A percentile compares a stretch with the other conserved stretches of the same genome.
phyloP scores from a whole-genome alignment of 1,140 invertebrate genomes.

The Thalassaphorura encarpata region DNA sequence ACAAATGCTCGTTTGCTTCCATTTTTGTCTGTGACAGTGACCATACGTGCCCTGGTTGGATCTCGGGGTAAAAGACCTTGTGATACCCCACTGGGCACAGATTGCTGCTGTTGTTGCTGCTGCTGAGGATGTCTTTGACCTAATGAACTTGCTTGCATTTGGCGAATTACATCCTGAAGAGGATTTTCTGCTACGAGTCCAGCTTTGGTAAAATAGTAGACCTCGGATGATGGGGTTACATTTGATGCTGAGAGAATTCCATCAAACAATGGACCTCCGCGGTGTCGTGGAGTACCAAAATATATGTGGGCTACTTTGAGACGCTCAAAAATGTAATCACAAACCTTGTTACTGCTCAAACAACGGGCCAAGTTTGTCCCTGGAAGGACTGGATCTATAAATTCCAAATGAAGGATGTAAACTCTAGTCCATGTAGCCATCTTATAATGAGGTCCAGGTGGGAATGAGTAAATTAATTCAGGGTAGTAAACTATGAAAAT shows the following conservation, averaged over 20 bases:
- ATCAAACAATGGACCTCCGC: slow-evolving; percentile 34
- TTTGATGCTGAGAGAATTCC: slow-evolving; percentile 16
- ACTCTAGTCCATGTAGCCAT: no score
- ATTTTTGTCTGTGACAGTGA: slow-evolving; percentile 1
- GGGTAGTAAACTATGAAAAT: slow-evolving; percentile 3
- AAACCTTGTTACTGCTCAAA: slow-evolving; percentile 39
- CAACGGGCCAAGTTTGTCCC: slow-evolving; percentile 42
- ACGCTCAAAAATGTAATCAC: slow-evolving; percentile 42
- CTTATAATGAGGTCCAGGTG: no score
- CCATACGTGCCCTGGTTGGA: not conserved
- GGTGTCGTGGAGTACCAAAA: slow-evolving; percentile 40
- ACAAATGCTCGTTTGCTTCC: not conserved
- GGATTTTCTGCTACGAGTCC: not conserved
- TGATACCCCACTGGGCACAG: not conserved
- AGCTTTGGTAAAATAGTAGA: not conserved
- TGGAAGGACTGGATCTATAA: slow-evolving; percentile 44
- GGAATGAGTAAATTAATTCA: slow-evolving; percentile 19
- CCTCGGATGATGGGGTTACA: not conserved
- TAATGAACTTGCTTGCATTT: not conserved
- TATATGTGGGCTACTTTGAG: slow-evolving; percentile 41
- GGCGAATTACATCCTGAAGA: slow-evolving; percentile 2
- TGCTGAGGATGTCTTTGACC: not conserved
- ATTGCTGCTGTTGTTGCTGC: not conserved
- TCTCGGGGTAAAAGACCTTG: not conserved
- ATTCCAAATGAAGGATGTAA: slow-evolving; percentile 20